These are phyloP conservation scores for Microchrysa polita DNA, from an alignment of 2,888 invertebrate species.

Conservation along the genomic window DNA sequence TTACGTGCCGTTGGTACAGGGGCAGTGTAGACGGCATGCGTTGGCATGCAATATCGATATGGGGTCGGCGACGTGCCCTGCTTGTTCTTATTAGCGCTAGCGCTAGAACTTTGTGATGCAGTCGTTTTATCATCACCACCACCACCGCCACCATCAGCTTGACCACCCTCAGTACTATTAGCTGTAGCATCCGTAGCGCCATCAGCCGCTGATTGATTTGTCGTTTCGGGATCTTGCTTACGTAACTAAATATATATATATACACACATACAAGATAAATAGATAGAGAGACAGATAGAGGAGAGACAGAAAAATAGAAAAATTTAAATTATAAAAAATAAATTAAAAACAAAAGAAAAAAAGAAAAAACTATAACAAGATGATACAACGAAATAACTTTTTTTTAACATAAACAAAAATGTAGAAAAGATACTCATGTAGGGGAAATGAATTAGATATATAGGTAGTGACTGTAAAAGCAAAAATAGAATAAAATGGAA, in stretches of 20 bases:
- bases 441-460: too few species aligned
- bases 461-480: too few species aligned
- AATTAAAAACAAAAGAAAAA: neutral
- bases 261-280: slow-evolving; percentile 48
- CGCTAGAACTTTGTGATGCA: slow-evolving; percentile 46
- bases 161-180: slow-evolving; percentile 34
- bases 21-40: slow-evolving; percentile 70
- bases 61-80: slow-evolving; percentile 58
- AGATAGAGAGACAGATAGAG: slow-evolving; percentile 42
- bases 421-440: too few species aligned
- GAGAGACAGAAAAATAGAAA: neutral
- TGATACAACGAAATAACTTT: neutral
- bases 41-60: slow-evolving; percentile 71
- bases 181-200: slow-evolving; percentile 50
- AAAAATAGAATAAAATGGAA: too few species aligned
- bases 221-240: slow-evolving; percentile 57
- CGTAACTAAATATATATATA: too few species aligned
- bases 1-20: slow-evolving; percentile 72
- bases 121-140: slow-evolving; percentile 29
- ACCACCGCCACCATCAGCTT: slow-evolving; percentile 36
- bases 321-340: neutral
- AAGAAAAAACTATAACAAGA: neutral
- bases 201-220: slow-evolving; percentile 55
- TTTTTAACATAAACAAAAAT: too few species aligned
- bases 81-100: slow-evolving; percentile 52